Conservation (phyloP, 2,888 invertebrate genomes). For the Spilosoma lubricipeda region DNA sequence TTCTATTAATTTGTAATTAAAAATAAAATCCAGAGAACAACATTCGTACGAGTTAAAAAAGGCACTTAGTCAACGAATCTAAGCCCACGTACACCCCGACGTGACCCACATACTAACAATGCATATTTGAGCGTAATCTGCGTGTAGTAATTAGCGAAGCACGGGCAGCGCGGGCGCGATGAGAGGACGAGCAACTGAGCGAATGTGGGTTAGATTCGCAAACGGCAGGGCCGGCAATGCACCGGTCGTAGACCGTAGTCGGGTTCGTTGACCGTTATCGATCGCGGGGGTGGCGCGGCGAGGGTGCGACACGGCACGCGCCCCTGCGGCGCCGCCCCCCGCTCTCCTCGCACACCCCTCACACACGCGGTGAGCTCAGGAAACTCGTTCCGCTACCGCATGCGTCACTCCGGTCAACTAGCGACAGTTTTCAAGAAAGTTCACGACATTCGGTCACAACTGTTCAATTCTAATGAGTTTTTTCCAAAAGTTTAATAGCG, state of each 20-base stretch:
- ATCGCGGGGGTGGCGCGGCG: conserved; percentile 66
- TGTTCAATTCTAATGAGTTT: conserved; percentile 27
- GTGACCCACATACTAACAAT: conserved; percentile 70
- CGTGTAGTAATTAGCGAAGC: conserved; percentile 75
- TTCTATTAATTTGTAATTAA: conserved; percentile 16
- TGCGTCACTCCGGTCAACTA: conserved; percentile 79
- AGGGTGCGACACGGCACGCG: conserved; percentile 70
- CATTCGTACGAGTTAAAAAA: conserved; percentile 27
- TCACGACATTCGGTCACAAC: conserved; percentile 25
- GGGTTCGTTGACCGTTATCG: conserved; percentile 85
- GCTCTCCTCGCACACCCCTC: conserved; percentile 34
- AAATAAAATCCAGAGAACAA: conserved; percentile 9
- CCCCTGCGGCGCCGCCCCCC: conserved; percentile 74
- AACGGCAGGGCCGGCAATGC: conserved; percentile 70
- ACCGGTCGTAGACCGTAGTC: conserved; percentile 76
- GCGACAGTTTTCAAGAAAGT: conserved; percentile 47
- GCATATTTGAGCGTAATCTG: conserved; percentile 72
- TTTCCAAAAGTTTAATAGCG: conserved; percentile 16
- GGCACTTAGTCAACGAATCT: conserved; percentile 36
- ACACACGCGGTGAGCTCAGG: conserved; percentile 58
- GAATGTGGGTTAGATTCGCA: conserved; percentile 79
- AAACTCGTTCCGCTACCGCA: conserved; percentile 76
- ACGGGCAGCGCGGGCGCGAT: conserved; percentile 21
- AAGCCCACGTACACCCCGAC: conserved; percentile 45
- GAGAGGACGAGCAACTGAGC: conserved; percentile 20